These are phyloP conservation scores for Agonopterix heracliana DNA, from an alignment of 2,888 invertebrate species.

Conservation along the genomic window DNA sequence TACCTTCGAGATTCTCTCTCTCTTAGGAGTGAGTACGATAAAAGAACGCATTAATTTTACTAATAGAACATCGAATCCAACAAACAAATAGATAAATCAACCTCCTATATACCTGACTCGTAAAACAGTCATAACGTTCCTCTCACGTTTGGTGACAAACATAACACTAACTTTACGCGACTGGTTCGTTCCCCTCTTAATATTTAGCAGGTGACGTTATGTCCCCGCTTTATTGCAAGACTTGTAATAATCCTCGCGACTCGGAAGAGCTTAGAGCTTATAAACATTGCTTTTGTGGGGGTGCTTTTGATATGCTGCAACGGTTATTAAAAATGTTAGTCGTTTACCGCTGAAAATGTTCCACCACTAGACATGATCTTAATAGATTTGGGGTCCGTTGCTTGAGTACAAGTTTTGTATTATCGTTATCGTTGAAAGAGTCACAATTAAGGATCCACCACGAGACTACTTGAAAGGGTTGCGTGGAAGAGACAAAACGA, in stretches of 20 bases:
- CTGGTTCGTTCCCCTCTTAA: conserved; percentile 49
- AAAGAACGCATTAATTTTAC: no score
- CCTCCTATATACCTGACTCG: background rate
- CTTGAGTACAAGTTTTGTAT: no score
- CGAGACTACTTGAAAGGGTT: no score
- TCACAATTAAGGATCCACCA: no score
- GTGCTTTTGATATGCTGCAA: conserved; percentile 20
- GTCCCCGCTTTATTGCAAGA: conserved; percentile 55
- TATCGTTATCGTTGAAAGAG: no score
- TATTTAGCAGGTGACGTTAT: conserved; percentile 69
- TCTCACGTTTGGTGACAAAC: conserved; percentile 42
- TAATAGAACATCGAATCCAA: background rate
- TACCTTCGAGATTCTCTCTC: no score
- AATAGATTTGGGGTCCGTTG: no score
- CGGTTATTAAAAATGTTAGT: background rate
- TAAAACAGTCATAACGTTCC: background rate
- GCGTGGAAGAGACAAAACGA: no score
- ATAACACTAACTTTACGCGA: conserved; percentile 49
- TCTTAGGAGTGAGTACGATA: no score
- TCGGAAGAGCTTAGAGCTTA: conserved; percentile 41
- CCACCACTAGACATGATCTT: no score
- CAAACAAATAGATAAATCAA: background rate
- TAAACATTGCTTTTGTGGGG: conserved; percentile 40
- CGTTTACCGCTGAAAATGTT: background rate
- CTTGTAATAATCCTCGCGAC: conserved; percentile 57